These are phyloP conservation scores for Apotomis betuletana DNA, from an alignment of 2,888 invertebrate species.

Conservation along the genomic window DNA sequence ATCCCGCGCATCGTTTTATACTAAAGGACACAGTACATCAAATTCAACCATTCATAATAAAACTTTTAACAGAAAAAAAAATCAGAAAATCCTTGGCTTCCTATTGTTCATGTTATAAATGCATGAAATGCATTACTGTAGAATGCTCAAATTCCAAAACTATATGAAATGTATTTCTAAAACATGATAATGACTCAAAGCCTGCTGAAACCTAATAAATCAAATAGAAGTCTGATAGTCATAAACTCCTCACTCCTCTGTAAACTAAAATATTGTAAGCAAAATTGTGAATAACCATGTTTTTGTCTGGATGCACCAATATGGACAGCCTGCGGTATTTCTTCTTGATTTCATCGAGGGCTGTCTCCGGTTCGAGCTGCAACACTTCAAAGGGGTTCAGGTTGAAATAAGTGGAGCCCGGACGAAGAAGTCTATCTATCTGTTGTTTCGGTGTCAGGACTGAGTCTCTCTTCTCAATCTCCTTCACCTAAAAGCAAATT, in stretches of 20 bases:
- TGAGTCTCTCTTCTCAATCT: slow-evolving; percentile 98
- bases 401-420: slow-evolving; percentile 99
- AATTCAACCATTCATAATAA: slow-evolving; percentile 36
- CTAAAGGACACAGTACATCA: slow-evolving; percentile 26
- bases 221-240: not conserved
- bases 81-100: not conserved
- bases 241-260: slow-evolving; percentile 13
- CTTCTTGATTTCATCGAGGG: slow-evolving; percentile 96
- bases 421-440: slow-evolving; percentile 96
- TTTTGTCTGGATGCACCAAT: slow-evolving; percentile 99
- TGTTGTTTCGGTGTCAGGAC: slow-evolving; percentile 98
- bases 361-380: slow-evolving; percentile 94
- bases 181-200: not conserved
- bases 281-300: slow-evolving; percentile 79
- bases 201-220: slow-evolving; percentile 7
- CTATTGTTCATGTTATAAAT: not conserved
- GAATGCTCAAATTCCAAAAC: not conserved
- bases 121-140: not conserved
- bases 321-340: slow-evolving; percentile 98
- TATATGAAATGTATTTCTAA: not conserved
- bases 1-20: slow-evolving; percentile 41
- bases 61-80: not conserved
- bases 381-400: slow-evolving; percentile 97
- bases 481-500: slow-evolving; percentile 92
- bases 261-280: not conserved